phyloP scores from a whole-genome alignment of 2,888 invertebrate genomes.

The Aphelenchoides bicaudatus region DNA sequence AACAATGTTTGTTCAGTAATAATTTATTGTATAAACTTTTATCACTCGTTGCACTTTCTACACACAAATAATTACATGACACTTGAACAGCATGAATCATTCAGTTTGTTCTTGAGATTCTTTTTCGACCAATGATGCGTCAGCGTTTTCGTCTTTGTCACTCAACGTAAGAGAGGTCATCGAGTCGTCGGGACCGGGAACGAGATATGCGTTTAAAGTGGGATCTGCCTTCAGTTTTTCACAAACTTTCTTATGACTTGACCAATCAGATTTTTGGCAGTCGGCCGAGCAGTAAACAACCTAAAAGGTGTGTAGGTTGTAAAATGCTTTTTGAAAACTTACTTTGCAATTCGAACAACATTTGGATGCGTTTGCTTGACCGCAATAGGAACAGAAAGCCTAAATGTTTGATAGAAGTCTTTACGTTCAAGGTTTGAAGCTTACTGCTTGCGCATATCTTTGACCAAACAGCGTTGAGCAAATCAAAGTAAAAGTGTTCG shows the following conservation, averaged over 20 bases:
- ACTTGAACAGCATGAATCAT: neutral
- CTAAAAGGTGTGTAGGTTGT: slow-evolving; percentile 32
- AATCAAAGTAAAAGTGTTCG: slow-evolving; percentile 48
- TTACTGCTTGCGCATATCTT: slow-evolving; percentile 40
- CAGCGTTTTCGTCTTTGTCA: slow-evolving; percentile 5
- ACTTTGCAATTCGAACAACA: slow-evolving; percentile 88
- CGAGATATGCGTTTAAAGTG: slow-evolving; percentile 7
- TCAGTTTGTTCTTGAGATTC: no score
- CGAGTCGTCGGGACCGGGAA: neutral
- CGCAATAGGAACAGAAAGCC: slow-evolving; percentile 76
- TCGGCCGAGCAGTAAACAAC: slow-evolving; percentile 88
- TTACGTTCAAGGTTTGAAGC: no score
- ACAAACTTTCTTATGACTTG: slow-evolving; percentile 63
- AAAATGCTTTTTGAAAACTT: slow-evolving; percentile 11
- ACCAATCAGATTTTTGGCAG: slow-evolving; percentile 80
- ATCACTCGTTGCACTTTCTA: neutral
- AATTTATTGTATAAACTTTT: neutral
- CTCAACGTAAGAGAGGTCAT: neutral
- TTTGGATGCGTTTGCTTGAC: slow-evolving; percentile 81
- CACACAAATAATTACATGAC: neutral
- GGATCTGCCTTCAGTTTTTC: slow-evolving; percentile 19
- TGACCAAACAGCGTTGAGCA: slow-evolving; percentile 56
- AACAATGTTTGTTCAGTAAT: neutral
- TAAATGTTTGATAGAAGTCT: no score
- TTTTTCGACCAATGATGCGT: no score